These are phyloP conservation scores for Sceliomorpha sp. DNA, from an alignment of 2,888 invertebrate genomes.

Conservation along the genomic window DNA sequence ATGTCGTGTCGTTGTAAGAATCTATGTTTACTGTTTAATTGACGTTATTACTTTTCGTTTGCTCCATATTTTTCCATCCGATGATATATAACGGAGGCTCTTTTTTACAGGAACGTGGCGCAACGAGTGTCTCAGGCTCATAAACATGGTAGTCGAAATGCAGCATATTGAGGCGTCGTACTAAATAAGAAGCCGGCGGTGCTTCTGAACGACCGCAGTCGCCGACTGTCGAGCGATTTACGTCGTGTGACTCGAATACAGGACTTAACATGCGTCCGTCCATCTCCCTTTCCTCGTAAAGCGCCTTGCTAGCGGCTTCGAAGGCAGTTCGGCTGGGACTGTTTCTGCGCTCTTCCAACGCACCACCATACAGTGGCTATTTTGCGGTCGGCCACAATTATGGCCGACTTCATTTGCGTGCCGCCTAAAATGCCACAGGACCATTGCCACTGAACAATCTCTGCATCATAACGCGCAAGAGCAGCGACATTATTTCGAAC, in stretches of 20 bases:
- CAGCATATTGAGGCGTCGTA: slow-evolving; percentile 55
- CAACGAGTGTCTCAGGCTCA: slow-evolving; percentile 42
- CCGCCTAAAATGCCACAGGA: slow-evolving; percentile 25
- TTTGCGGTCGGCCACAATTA: slow-evolving; percentile 57
- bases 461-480: neutral
- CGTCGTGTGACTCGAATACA: slow-evolving; percentile 34
- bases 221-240: slow-evolving; percentile 49
- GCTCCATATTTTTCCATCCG: slow-evolving; percentile 18
- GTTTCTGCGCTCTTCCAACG: slow-evolving; percentile 19
- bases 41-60: too few relatives aligned
- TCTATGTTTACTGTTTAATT: too few relatives aligned
- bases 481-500: neutral
- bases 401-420: slow-evolving; percentile 52
- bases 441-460: slow-evolving; percentile 7
- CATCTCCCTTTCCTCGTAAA: slow-evolving; percentile 22
- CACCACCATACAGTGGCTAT: slow-evolving; percentile 57
- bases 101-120: slow-evolving; percentile 19
- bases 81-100: slow-evolving; percentile 16
- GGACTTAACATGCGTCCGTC: slow-evolving; percentile 34
- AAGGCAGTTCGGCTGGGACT: slow-evolving; percentile 2
- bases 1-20: too few relatives aligned
- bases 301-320: slow-evolving; percentile 28
- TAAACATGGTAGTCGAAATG: slow-evolving; percentile 52
- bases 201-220: slow-evolving; percentile 56
- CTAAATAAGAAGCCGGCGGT: slow-evolving; percentile 58